Conservation (phyloP, 1,140 invertebrate species). For the Aphaenogaster floridana region DNA sequence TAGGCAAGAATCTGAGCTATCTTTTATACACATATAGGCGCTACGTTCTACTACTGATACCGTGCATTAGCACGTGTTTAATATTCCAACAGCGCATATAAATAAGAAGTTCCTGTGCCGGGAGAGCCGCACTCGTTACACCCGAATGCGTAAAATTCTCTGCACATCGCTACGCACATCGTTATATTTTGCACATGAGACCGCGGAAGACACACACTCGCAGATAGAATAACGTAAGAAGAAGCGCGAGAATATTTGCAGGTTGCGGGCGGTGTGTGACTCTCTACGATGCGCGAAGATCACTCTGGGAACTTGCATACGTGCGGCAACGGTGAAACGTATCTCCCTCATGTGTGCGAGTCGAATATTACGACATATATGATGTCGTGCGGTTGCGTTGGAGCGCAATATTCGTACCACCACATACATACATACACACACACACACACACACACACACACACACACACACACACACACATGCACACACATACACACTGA, state of each 20-base stretch:
- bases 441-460: neutral
- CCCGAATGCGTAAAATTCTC: conserved; percentile 4
- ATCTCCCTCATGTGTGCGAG: conserved; percentile 35
- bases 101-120: conserved; percentile 24
- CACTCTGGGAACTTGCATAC: neutral
- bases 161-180: neutral
- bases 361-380: conserved; percentile 59
- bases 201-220: neutral
- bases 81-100: conserved; percentile 21
- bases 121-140: neutral
- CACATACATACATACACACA: neutral
- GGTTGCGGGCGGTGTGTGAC: neutral
- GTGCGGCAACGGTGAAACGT: neutral
- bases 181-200: neutral
- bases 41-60: neutral
- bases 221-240: conserved; percentile 33
- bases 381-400: conserved; percentile 54
- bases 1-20: neutral
- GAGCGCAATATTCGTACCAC: conserved; percentile 50
- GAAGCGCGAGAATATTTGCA: conserved; percentile 36
- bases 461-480: neutral
- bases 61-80: conserved; percentile 5
- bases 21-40: neutral
- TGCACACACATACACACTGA: neutral
- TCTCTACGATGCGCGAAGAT: neutral